Conservation (phyloP, 1,140 invertebrate species). For the Hyles vespertilio region DNA sequence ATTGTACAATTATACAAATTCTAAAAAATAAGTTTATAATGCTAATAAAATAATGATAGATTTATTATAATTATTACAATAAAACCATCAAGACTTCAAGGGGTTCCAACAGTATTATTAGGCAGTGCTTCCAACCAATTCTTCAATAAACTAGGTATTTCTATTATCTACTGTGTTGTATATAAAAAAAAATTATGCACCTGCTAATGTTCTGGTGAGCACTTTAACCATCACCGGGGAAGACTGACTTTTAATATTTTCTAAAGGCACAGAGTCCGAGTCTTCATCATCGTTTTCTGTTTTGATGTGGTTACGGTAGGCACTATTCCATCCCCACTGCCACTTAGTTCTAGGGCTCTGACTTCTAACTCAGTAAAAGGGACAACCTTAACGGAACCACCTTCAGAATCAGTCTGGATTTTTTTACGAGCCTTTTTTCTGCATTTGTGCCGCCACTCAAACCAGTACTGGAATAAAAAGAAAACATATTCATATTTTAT, state of each 20-base stretch:
- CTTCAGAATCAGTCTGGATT: conserved; percentile 30
- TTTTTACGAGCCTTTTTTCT: conserved; percentile 58
- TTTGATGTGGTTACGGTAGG: conserved; percentile 27
- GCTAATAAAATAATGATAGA: too few species aligned
- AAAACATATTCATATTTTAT: not conserved
- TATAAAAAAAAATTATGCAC: conserved; percentile 1
- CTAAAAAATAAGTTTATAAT: too few species aligned
- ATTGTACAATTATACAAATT: too few species aligned
- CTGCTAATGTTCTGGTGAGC: not conserved
- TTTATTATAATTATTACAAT: too few species aligned
- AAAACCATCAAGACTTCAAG: too few species aligned
- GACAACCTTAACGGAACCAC: conserved; percentile 38
- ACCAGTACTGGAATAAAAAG: conserved; percentile 54
- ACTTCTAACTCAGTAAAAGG: conserved; percentile 60
- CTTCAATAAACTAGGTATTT: too few species aligned
- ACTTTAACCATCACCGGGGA: conserved; percentile 18
- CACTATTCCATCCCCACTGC: conserved; percentile 28
- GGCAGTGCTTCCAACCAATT: too few species aligned
- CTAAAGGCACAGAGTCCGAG: conserved; percentile 40
- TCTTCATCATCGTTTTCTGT: conserved; percentile 41
- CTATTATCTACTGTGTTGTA: too few species aligned
- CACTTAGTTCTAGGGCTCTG: conserved; percentile 49
- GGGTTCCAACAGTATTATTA: too few species aligned
- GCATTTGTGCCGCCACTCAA: conserved; percentile 64
- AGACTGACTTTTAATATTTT: conserved; percentile 26